These are phyloP conservation scores for Pterois miles DNA, from an alignment of 2,797 vertebrate genomes.

Conservation along the genomic window DNA sequence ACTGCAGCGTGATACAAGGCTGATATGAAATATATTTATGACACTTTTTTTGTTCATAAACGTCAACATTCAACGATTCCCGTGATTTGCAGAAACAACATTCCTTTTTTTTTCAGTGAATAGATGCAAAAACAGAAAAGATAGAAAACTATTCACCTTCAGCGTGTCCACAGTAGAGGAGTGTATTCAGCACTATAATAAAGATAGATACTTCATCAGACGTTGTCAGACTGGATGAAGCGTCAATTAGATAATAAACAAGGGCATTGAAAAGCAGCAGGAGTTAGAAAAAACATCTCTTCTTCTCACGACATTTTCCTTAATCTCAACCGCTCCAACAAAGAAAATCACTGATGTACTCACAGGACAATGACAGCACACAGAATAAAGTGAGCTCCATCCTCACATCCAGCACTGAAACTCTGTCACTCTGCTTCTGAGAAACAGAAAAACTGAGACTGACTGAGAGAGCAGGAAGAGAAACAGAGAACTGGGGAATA, in stretches of 20 bases:
- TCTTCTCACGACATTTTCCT: background rate
- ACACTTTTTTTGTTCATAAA: background rate
- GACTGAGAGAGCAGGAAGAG: background rate
- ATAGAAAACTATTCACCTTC: background rate
- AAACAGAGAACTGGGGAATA: background rate
- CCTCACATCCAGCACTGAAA: background rate
- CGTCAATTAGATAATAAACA: background rate
- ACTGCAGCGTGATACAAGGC: background rate
- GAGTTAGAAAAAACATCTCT: no score
- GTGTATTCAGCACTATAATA: background rate
- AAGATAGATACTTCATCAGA: background rate
- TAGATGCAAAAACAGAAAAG: background rate
- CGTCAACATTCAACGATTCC: background rate
- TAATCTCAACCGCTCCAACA: background rate
- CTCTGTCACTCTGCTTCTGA: background rate
- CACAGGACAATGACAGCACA: background rate
- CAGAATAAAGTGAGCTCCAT: background rate
- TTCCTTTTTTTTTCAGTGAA: background rate
- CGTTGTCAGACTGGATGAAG: no score
- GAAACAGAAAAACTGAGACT: background rate
- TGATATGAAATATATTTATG: background rate
- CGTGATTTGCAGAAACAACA: background rate
- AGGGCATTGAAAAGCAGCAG: background rate
- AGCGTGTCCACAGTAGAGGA: background rate
- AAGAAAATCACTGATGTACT: background rate